phyloP scores from a whole-genome alignment of 2,113 vertebrate species.

The Corythoichthys haematopterus region DNA sequence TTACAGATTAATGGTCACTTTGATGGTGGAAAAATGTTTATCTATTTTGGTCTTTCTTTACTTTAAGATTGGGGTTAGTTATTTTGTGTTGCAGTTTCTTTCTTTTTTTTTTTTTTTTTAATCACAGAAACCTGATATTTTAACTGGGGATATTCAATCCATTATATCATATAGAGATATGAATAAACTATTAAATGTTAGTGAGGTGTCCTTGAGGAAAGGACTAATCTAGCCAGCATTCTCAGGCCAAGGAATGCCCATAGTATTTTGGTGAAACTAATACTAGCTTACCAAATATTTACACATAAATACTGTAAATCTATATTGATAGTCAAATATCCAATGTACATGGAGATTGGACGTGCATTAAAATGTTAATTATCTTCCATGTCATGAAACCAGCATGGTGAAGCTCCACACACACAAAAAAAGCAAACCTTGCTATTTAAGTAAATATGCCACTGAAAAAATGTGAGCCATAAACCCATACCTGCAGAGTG shows the following conservation, averaged over 20 bases:
- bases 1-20: too few relatives aligned
- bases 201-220: neutral
- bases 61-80: too few relatives aligned
- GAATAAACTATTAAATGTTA: neutral
- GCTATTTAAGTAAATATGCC: neutral
- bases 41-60: too few relatives aligned
- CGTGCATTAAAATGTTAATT: neutral
- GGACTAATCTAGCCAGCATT: neutral
- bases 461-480: neutral
- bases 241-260: neutral
- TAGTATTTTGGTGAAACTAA: neutral
- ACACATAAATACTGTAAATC: too few relatives aligned
- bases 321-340: neutral
- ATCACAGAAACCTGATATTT: neutral
- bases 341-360: neutral
- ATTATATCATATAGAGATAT: neutral
- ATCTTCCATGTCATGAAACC: neutral
- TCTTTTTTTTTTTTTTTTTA: neutral
- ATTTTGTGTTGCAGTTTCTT: too few relatives aligned
- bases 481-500: conserved; percentile 50
- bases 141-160: neutral
- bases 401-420: too few relatives aligned
- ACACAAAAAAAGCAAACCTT: neutral
- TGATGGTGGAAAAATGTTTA: too few relatives aligned
- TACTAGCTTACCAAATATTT: too few relatives aligned